phyloP scores from a whole-genome alignment of 1,140 invertebrate genomes.

The Drosophila varians region DNA sequence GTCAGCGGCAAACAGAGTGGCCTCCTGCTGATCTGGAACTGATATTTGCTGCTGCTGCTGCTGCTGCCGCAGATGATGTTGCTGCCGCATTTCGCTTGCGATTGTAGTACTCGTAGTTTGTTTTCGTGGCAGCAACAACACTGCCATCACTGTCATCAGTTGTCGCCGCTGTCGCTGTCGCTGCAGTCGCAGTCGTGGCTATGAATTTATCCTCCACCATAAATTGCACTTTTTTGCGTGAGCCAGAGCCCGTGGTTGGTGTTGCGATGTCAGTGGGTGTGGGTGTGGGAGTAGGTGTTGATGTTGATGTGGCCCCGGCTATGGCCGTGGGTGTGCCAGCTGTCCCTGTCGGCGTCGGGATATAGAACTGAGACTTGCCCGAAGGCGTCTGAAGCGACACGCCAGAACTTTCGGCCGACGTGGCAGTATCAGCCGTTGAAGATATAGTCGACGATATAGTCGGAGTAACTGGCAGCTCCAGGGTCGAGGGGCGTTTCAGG shows the following conservation, averaged over 20 bases:
- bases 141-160: conserved; percentile 66
- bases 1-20: conserved; percentile 38
- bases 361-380: conserved; percentile 87
- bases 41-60: conserved; percentile 20
- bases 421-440: background rate
- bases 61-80: conserved; percentile 23
- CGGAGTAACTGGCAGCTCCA: conserved; percentile 39
- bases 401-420: conserved; percentile 14
- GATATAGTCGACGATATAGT: background rate
- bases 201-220: conserved; percentile 85
- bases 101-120: conserved; percentile 81
- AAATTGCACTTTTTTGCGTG: conserved; percentile 86
- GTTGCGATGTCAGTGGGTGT: conserved; percentile 34
- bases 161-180: conserved; percentile 58
- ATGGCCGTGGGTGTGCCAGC: conserved; percentile 2
- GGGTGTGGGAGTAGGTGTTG: conserved; percentile 1
- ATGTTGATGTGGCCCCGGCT: conserved; percentile 4
- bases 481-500: conserved; percentile 86
- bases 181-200: conserved; percentile 58
- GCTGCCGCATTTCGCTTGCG: conserved; percentile 62
- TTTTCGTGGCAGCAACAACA: conserved; percentile 41
- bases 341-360: conserved; percentile 85
- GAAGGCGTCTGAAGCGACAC: conserved; percentile 46
- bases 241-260: conserved; percentile 30
- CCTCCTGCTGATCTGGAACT: conserved; percentile 38